These are phyloP conservation scores for Coregonus sp. DNA, from an alignment of 2,797 vertebrate species.

Conservation along the genomic window DNA sequence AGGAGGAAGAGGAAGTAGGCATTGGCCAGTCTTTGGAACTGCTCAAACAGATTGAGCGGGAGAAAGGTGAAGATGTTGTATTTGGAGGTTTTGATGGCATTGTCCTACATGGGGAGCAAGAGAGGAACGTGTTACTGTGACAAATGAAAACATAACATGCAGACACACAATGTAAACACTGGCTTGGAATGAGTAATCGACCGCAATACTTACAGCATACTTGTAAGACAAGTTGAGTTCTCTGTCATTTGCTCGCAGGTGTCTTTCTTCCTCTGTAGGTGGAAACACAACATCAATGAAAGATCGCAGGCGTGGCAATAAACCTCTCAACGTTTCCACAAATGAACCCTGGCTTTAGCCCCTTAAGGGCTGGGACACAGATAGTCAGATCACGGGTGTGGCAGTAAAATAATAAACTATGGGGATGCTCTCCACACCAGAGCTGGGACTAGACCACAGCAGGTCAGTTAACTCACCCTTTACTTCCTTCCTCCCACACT, in stretches of 20 bases:
- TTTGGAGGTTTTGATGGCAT: slow-evolving; percentile 91
- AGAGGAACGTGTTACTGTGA: not conserved
- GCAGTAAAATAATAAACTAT: not conserved
- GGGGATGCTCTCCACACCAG: too few species aligned
- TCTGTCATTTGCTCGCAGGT: slow-evolving; percentile 86
- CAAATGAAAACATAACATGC: not conserved
- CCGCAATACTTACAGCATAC: slow-evolving; percentile 83
- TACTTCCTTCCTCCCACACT: slow-evolving; percentile 61
- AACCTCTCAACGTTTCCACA: not conserved
- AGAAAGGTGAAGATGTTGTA: slow-evolving; percentile 90
- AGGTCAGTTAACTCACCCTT: slow-evolving; percentile 69
- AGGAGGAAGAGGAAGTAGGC: slow-evolving; percentile 90
- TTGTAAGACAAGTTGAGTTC: slow-evolving; percentile 81
- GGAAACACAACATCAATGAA: not conserved
- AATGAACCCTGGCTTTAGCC: not conserved
- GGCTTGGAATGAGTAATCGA: not conserved
- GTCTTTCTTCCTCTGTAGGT: slow-evolving; percentile 80
- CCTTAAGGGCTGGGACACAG: too few species aligned
- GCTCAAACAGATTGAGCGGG: slow-evolving; percentile 91
- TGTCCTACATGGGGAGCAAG: slow-evolving; percentile 75
- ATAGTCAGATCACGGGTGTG: too few species aligned
- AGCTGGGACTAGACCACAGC: not conserved
- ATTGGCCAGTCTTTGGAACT: slow-evolving; percentile 92
- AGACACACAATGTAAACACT: not conserved
- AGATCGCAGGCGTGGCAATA: not conserved